These are phyloP conservation scores for Leucopsar rothschildi DNA, from an alignment of 2,113 vertebrate species.

Conservation along the genomic window DNA sequence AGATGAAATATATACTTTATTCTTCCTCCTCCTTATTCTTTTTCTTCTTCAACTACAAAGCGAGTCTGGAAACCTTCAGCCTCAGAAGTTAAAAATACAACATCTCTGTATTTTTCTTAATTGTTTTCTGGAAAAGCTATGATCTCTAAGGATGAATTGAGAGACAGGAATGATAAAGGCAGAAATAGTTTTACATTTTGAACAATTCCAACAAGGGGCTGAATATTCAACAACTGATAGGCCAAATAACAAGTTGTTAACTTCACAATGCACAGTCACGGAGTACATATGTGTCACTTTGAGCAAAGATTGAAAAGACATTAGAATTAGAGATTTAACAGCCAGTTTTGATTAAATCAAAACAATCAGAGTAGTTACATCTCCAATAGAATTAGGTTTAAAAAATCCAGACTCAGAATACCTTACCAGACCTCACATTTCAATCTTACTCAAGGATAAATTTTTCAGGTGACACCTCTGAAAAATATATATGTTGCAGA, in stretches of 20 bases:
- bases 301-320: constrained; percentile 63
- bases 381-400: constrained; percentile 32
- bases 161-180: constrained; percentile 54
- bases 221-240: constrained; percentile 66
- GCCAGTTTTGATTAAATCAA: constrained; percentile 66
- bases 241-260: constrained; percentile 70
- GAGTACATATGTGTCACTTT: constrained; percentile 58
- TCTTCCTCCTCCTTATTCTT: constrained; percentile 20
- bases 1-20: constrained; percentile 18
- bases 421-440: constrained; percentile 20
- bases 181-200: constrained; percentile 66
- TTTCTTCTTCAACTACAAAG: constrained; percentile 8
- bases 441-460: not conserved
- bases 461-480: constrained; percentile 3
- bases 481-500: not conserved
- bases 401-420: constrained; percentile 10
- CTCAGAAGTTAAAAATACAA: constrained; percentile 40
- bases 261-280: constrained; percentile 55
- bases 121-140: constrained; percentile 51
- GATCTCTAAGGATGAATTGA: constrained; percentile 56
- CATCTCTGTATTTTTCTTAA: constrained; percentile 45
- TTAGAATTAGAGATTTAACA: constrained; percentile 64
- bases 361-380: constrained; percentile 41
- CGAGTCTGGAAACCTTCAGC: constrained; percentile 38
- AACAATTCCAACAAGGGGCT: constrained; percentile 58